These are phyloP conservation scores for Slavum lentiscoides DNA, from an alignment of 2,888 invertebrate genomes.

Conservation along the genomic window DNA sequence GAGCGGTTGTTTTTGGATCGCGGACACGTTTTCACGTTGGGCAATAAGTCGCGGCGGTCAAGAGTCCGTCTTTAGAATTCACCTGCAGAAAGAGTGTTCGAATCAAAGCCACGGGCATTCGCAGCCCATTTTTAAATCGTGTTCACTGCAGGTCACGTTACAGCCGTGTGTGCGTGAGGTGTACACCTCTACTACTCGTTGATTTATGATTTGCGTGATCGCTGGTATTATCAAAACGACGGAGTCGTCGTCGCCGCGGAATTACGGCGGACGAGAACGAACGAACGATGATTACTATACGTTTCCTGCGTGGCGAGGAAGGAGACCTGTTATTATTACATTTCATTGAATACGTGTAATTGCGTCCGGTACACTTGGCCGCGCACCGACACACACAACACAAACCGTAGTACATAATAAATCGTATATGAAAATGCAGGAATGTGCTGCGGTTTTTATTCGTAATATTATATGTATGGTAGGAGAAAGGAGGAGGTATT, in stretches of 20 bases:
- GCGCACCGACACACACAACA: conserved; percentile 40
- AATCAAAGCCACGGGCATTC: no score
- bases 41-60: no score
- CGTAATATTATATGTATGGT: no score
- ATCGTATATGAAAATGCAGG: conserved; percentile 10
- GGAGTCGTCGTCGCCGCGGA: background rate
- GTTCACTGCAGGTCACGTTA: no score
- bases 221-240: conserved; percentile 13
- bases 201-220: conserved; percentile 10
- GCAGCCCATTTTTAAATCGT: no score
- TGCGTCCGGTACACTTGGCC: conserved; percentile 49
- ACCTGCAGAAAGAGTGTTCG: no score
- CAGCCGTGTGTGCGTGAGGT: no score
- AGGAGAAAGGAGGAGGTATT: no score
- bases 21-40: no score
- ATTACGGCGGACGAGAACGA: conserved; percentile 27
- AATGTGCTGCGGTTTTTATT: conserved; percentile 6
- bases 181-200: no score
- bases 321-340: conserved; percentile 37
- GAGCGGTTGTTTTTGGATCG: no score
- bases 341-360: conserved; percentile 38
- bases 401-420: background rate
- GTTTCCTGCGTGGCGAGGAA: background rate
- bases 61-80: no score
- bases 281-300: conserved; percentile 16